A percentile compares a stretch with the other conserved stretches of the same genome.
Evolutionary conservation across 2,797 vertebrate genomes (phyloP).

Genomic region (Staurois parvus): DNA sequence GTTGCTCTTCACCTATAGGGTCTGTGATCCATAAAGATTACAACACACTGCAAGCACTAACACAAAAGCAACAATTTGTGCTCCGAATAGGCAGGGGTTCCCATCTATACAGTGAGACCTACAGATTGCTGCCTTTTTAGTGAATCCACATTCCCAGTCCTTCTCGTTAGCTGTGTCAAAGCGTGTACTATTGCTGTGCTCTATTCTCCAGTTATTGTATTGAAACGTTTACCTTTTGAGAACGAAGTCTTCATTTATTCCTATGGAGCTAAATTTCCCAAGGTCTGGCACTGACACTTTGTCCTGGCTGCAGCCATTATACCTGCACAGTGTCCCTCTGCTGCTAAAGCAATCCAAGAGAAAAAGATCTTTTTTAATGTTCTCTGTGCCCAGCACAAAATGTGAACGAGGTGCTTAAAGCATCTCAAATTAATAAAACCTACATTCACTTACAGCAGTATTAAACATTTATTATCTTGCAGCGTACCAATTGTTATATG

Average conservation of each 20-base stretch:
- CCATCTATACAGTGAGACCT: slow-evolving; percentile 22
- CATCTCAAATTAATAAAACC: too few species aligned
- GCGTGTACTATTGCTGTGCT: background rate
- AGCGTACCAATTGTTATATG: too few species aligned
- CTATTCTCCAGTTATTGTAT: slow-evolving; percentile 2
- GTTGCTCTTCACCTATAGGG: slow-evolving; percentile 46
- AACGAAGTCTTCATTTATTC: background rate
- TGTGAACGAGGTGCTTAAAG: too few species aligned
- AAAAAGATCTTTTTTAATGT: too few species aligned
- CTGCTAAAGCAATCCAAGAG: too few species aligned
- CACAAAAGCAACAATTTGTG: slow-evolving; percentile 45
- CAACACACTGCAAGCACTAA: slow-evolving; percentile 36
- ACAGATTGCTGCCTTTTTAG: slow-evolving; percentile 7
- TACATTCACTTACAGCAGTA: too few species aligned
- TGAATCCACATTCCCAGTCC: slow-evolving; percentile 20
- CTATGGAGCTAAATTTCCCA: background rate
- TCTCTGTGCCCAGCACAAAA: too few species aligned
- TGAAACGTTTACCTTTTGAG: background rate
- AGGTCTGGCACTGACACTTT: background rate
- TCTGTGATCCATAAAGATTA: slow-evolving; percentile 55
- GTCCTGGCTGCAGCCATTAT: too few species aligned
- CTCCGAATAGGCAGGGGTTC: slow-evolving; percentile 16
- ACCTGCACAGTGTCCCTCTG: too few species aligned
- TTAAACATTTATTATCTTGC: too few species aligned
- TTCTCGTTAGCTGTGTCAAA: slow-evolving; percentile 22